These are phyloP conservation scores for Bombus fervidus DNA, from an alignment of 1,140 invertebrate species.

Conservation along the genomic window DNA sequence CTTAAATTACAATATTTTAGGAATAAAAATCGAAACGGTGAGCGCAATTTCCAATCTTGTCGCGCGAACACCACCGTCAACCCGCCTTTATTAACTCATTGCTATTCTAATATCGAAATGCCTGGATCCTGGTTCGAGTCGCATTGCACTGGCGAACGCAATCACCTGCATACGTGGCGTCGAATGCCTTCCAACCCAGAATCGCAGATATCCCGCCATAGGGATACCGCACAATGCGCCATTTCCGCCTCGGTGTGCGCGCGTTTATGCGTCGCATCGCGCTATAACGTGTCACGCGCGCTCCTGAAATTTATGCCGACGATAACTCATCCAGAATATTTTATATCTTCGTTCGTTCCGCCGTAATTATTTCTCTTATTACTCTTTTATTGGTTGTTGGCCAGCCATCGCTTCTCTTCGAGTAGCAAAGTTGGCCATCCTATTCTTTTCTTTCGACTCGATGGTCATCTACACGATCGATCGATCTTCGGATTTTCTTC, in stretches of 20 bases:
- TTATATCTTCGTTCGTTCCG: neutral
- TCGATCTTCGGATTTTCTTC: neutral
- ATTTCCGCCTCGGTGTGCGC: constrained; percentile 19
- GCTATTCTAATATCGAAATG: constrained; percentile 55
- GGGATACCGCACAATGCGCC: constrained; percentile 53
- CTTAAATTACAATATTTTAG: too few species aligned
- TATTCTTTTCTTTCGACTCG: neutral
- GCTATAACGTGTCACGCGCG: neutral
- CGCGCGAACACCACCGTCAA: too few species aligned
- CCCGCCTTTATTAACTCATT: constrained; percentile 34
- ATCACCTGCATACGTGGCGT: constrained; percentile 57
- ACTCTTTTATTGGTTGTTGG: neutral
- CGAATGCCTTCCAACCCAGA: constrained; percentile 55
- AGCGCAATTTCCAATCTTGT: neutral
- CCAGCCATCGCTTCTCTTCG: too few species aligned
- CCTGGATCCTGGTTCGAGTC: constrained; percentile 30
- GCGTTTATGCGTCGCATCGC: neutral
- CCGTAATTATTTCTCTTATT: neutral
- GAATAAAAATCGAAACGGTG: neutral
- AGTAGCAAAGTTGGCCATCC: neutral
- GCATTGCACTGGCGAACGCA: constrained; percentile 47
- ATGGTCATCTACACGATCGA: too few species aligned
- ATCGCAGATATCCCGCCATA: constrained; percentile 55
- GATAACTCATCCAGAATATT: neutral
- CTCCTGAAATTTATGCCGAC: neutral